Evolutionary conservation across 2,113 vertebrate species (phyloP), one percentile per base, ranked within the genome.

Genomic region (Scalopus aquaticus): DNA sequence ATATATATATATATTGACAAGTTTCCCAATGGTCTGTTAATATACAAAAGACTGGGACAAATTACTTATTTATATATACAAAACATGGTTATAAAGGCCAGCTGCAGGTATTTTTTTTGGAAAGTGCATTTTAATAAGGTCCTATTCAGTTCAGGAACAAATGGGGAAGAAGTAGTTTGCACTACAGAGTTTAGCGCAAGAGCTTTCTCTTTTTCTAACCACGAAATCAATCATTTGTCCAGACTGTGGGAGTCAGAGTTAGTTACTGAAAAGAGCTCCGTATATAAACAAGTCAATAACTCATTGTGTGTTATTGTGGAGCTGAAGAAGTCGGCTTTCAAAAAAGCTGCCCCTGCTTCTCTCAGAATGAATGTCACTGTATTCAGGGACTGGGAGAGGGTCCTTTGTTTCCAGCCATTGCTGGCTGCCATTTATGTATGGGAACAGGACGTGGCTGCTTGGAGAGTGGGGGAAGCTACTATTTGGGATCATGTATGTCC

Each of bases 271-370:
- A 99, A 98, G 98, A 98, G 97, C 97, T 97, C 98, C 98, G 98
- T 98, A 98, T 98, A 98, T 98, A 99, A 98, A 98, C 98, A 98
- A 99, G 98, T 99, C 99, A 99, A 99, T 99, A 99, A 99, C 98
- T 99, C 98, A 99, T 99, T 98, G 98, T 98, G 98, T 98, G 98
- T 98, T 97, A 98, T 99, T 99, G 99, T 98, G 95, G 96, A 95
- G 95, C 97, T 98, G 97, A 97, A 98, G 98, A 98, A 98, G 98
- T 97, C 96, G 96, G 97, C 98, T 98, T 98, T 98, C 98, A 98
- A 98, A 98, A 56, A 98, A 98, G 97, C 98, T 98, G 98, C 97
- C 97, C 98, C 97, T 98, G 98, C 97, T 97, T 97, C 96, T 98
- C 98, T 97, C 97, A 90, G 97, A 98, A 98, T 98, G 97, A 98